Percentiles rank a stretch among this genome's conserved stretches.
phyloP scores from a whole-genome alignment of 1,140 invertebrate species.

The Steinernema khuongi region DNA sequence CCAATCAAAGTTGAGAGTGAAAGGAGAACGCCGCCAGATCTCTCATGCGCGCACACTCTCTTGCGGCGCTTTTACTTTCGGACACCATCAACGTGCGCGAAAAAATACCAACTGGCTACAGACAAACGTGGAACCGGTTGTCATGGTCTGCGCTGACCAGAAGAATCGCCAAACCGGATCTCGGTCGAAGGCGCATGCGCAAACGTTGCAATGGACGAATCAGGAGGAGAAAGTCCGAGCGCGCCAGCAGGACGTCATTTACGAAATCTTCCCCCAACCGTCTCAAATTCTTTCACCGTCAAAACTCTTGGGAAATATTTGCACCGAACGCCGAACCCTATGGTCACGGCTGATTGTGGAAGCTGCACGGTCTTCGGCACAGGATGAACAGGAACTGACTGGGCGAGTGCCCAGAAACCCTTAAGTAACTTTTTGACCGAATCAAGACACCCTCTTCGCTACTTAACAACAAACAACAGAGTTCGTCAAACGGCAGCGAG shows the following conservation, averaged over 20 bases:
- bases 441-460: too few relatives aligned
- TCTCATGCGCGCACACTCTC: slow-evolving; percentile 7
- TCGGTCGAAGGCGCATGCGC: not conserved
- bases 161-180: slow-evolving; percentile 15
- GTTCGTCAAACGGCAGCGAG: not conserved
- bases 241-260: not conserved
- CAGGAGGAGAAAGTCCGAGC: not conserved
- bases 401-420: not conserved
- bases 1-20: slow-evolving; percentile 15
- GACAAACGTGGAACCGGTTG: slow-evolving; percentile 12
- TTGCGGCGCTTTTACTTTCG: slow-evolving; percentile 1
- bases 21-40: slow-evolving; percentile 9
- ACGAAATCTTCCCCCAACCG: not conserved
- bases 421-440: not conserved
- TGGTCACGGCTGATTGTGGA: too few relatives aligned
- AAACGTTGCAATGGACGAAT: slow-evolving; percentile 15
- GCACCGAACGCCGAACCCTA: too few relatives aligned
- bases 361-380: too few relatives aligned
- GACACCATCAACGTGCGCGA: slow-evolving; percentile 4
- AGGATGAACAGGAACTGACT: too few relatives aligned
- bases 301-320: not conserved
- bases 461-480: not conserved
- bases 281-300: not conserved
- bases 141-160: slow-evolving; percentile 14
- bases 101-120: slow-evolving; percentile 17